These are phyloP conservation scores for Chrysogorgia sp. DNA, from an alignment of 92 coral and sea anemone genomes.

Conservation along the genomic window DNA sequence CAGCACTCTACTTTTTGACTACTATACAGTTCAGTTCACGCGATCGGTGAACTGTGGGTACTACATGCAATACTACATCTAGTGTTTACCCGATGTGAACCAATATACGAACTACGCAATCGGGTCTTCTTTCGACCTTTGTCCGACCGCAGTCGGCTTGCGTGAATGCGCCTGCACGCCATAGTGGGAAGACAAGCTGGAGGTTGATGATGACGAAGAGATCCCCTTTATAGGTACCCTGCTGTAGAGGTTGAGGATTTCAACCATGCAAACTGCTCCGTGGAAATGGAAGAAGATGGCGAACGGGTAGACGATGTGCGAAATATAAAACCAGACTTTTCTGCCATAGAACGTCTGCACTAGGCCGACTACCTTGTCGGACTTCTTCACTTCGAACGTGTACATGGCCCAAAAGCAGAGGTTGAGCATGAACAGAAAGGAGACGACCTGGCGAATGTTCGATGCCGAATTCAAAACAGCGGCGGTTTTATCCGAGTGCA, in stretches of 20 bases:
- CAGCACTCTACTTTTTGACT: no score
- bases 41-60: no score
- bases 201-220: background rate
- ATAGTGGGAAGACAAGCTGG: no score
- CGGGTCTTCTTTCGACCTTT: no score
- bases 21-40: no score
- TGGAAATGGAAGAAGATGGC: slow-evolving; percentile 49
- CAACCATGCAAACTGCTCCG: slow-evolving; percentile 47
- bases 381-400: slow-evolving; percentile 41
- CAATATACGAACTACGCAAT: no score
- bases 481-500: background rate
- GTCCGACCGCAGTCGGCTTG: no score
- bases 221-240: background rate
- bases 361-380: background rate
- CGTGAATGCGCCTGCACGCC: no score
- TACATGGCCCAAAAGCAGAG: slow-evolving; percentile 44
- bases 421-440: slow-evolving; percentile 44
- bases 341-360: background rate
- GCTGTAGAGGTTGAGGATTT: slow-evolving; percentile 29
- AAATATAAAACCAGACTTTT: slow-evolving; percentile 31
- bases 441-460: slow-evolving; percentile 23
- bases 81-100: no score
- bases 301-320: slow-evolving; percentile 44
- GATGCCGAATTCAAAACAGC: slow-evolving; percentile 3
- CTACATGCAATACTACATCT: no score